These are phyloP conservation scores for Meta bourneti DNA, from an alignment of 2,888 invertebrate species.

Conservation along the genomic window DNA sequence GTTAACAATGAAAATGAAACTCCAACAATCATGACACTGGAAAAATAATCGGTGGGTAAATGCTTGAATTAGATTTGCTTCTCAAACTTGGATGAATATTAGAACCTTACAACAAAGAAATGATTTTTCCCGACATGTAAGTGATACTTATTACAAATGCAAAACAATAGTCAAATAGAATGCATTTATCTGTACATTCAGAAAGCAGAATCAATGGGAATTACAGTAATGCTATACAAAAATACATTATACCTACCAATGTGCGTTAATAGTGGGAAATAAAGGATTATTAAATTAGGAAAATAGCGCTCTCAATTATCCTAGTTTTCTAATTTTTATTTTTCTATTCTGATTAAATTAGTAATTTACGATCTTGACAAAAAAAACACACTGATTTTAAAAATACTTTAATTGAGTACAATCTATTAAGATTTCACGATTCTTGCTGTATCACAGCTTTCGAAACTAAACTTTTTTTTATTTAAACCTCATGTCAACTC, in stretches of 20 bases:
- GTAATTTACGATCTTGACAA: too few relatives aligned
- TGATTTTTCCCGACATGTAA: background rate
- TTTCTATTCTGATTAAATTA: too few relatives aligned
- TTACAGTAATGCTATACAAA: background rate
- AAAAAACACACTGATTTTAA: too few relatives aligned
- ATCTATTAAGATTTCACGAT: too few relatives aligned
- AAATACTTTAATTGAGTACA: too few relatives aligned
- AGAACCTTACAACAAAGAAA: background rate
- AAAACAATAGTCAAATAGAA: slow-evolving; percentile 35
- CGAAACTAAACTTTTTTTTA: too few relatives aligned
- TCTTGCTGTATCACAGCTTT: too few relatives aligned
- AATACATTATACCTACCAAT: slow-evolving; percentile 10
- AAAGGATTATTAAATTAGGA: background rate
- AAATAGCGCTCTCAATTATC: slow-evolving; percentile 1
- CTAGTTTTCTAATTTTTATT: background rate
- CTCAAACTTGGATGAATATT: slow-evolving; percentile 9
- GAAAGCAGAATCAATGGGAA: slow-evolving; percentile 1
- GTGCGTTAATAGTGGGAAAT: slow-evolving; percentile 13
- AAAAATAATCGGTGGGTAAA: slow-evolving; percentile 72
- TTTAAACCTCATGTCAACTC: too few relatives aligned
- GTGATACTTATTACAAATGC: slow-evolving; percentile 29
- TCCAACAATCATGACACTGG: slow-evolving; percentile 29
- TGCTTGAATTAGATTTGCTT: slow-evolving; percentile 42
- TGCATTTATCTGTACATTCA: background rate
- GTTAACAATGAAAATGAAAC: slow-evolving; percentile 33